Percentiles rank a stretch among this genome's conserved stretches.
phyloP scores from a whole-genome alignment of 2,113 vertebrate species.

The Gambusia affinis region DNA sequence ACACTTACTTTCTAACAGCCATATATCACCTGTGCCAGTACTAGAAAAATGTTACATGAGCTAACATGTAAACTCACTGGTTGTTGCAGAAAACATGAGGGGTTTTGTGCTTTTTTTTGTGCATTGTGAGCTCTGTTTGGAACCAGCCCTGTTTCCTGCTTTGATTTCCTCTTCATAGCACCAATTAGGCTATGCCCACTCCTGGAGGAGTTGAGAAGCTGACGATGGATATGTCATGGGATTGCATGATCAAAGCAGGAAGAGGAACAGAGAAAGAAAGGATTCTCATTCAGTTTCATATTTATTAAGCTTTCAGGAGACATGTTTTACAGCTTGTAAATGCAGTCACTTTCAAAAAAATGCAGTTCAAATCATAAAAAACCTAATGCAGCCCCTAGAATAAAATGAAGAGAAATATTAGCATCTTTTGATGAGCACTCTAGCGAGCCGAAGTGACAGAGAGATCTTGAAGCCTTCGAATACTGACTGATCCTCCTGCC shows the following conservation, averaged over 20 bases:
- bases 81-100: conserved; percentile 55
- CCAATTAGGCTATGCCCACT: conserved; percentile 77
- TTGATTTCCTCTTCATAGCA: conserved; percentile 79
- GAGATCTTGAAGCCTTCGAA: conserved; percentile 61
- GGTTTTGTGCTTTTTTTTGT: conserved; percentile 59
- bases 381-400: conserved; percentile 70
- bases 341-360: conserved; percentile 62
- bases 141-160: conserved; percentile 73
- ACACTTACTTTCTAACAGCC: conserved; percentile 53
- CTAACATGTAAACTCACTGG: conserved; percentile 62
- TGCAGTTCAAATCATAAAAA: conserved; percentile 64
- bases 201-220: conserved; percentile 74
- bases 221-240: conserved; percentile 78
- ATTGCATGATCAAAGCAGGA: conserved; percentile 76
- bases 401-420: conserved; percentile 70
- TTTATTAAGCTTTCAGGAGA: conserved; percentile 77
- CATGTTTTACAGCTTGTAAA: conserved; percentile 71
- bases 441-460: conserved; percentile 66
- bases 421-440: conserved; percentile 63
- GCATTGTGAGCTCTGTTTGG: conserved; percentile 70
- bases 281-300: conserved; percentile 71
- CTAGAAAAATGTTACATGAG: conserved; percentile 61
- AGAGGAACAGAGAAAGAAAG: conserved; percentile 56
- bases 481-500: conserved; percentile 56
- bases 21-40: conserved; percentile 56